Percentiles rank a stretch among this genome's conserved stretches.
phyloP scores from a whole-genome alignment of 2,797 vertebrate genomes.

The Meda fulgida region DNA sequence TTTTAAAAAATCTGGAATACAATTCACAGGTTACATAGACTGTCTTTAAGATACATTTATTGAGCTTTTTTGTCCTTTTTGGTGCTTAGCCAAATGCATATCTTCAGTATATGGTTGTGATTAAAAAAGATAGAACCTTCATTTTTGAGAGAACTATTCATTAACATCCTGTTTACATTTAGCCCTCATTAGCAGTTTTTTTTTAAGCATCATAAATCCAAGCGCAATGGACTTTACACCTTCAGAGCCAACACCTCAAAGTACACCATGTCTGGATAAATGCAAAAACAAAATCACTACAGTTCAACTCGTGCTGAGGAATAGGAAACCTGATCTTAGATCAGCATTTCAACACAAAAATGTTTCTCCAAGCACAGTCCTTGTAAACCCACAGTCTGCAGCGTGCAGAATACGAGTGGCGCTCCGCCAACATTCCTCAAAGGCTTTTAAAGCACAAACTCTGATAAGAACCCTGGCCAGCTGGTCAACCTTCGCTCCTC shows the following conservation, averaged over 20 bases:
- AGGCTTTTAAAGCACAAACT: constrained; percentile 60
- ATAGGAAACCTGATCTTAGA: constrained; percentile 43
- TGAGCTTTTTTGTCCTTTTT: neutral
- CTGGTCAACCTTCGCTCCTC: constrained; percentile 69
- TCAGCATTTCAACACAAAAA: constrained; percentile 43
- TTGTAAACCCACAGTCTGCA: constrained; percentile 23
- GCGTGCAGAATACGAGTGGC: constrained; percentile 34
- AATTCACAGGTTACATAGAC: neutral
- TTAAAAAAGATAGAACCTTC: neutral
- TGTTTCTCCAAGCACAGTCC: constrained; percentile 19
- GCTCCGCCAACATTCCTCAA: constrained; percentile 57
- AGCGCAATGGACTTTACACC: neutral
- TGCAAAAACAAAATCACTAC: constrained; percentile 22
- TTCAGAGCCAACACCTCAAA: constrained; percentile 18
- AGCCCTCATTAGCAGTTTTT: neutral
- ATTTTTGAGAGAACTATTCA: neutral
- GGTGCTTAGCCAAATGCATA: too few relatives aligned
- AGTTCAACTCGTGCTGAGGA: neutral
- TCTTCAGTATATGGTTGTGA: neutral
- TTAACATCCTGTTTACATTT: neutral
- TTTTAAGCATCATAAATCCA: constrained; percentile 1
- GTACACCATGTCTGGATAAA: constrained; percentile 27
- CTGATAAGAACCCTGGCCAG: constrained; percentile 65
- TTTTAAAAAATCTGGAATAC: neutral
- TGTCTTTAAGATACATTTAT: neutral